These are phyloP conservation scores for Natator depressus DNA, from an alignment of 2,113 vertebrate genomes.

Conservation along the genomic window DNA sequence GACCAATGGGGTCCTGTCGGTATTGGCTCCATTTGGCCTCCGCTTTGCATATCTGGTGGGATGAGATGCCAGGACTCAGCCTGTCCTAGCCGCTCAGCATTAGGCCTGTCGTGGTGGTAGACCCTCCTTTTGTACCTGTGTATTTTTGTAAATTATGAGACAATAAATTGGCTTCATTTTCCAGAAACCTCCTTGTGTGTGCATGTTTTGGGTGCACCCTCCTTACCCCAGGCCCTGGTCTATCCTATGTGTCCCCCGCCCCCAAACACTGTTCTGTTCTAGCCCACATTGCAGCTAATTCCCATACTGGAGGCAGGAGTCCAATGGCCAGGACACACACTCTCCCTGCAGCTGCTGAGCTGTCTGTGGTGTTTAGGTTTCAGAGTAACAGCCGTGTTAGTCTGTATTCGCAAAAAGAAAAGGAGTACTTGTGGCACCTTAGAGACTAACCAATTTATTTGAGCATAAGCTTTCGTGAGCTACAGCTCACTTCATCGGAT, in stretches of 20 bases:
- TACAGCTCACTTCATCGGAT: too few species aligned
- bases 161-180: conserved; percentile 65
- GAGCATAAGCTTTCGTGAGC: too few species aligned
- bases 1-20: not conserved
- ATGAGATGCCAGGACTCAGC: accelerated
- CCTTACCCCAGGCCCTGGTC: not conserved
- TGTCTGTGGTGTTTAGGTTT: too few species aligned
- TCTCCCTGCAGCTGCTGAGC: not conserved
- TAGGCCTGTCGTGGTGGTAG: not conserved
- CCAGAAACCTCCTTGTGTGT: not conserved
- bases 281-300: not conserved
- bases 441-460: too few species aligned
- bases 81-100: accelerated
- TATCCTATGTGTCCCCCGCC: not conserved
- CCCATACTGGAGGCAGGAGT: not conserved
- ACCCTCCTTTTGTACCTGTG: not conserved
- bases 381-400: too few species aligned
- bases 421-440: too few species aligned
- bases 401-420: too few species aligned
- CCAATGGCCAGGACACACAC: not conserved
- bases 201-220: not conserved
- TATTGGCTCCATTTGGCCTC: accelerated
- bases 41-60: accelerated
- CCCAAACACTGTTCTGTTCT: not conserved
- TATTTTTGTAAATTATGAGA: not conserved